Conservation (phyloP, 2,797 vertebrate genomes). For the Spinus olivaceus region DNA sequence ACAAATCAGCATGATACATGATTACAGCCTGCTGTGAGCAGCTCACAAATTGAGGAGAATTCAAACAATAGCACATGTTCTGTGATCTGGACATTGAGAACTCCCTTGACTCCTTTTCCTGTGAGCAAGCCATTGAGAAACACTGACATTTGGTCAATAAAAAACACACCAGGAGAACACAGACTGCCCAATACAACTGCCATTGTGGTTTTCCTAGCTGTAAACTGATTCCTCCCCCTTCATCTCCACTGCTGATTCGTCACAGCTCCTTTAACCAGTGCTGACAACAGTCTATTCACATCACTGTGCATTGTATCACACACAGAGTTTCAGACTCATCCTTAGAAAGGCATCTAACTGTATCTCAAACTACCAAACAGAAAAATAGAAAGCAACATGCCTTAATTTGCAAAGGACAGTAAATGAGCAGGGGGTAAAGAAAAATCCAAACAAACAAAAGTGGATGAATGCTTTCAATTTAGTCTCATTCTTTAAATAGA, state of each 20-base stretch:
- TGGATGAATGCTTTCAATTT: not conserved
- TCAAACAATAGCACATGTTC: constrained; percentile 50
- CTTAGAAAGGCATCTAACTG: not conserved
- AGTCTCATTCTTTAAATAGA: not conserved
- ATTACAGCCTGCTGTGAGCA: constrained; percentile 24
- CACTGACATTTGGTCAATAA: constrained; percentile 32
- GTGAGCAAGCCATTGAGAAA: constrained; percentile 57
- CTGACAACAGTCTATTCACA: constrained; percentile 15
- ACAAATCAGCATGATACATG: constrained; percentile 13
- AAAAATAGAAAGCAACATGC: not conserved
- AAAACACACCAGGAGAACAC: constrained; percentile 20
- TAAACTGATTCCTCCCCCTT: not conserved
- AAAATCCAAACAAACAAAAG: not conserved
- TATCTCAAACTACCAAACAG: not conserved
- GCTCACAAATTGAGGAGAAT: constrained; percentile 13
- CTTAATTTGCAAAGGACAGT: not conserved
- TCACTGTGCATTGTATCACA: not conserved
- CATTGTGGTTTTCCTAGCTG: constrained; percentile 4
- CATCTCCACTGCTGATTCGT: not conserved
- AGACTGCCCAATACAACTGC: constrained; percentile 28
- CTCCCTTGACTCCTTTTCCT: constrained; percentile 37
- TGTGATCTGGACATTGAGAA: constrained; percentile 38
- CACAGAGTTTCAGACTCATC: not conserved
- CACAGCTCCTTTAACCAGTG: not conserved
- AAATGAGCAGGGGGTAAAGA: not conserved